Conservation (phyloP, 2,113 vertebrate species). For the Fulica atra region DNA sequence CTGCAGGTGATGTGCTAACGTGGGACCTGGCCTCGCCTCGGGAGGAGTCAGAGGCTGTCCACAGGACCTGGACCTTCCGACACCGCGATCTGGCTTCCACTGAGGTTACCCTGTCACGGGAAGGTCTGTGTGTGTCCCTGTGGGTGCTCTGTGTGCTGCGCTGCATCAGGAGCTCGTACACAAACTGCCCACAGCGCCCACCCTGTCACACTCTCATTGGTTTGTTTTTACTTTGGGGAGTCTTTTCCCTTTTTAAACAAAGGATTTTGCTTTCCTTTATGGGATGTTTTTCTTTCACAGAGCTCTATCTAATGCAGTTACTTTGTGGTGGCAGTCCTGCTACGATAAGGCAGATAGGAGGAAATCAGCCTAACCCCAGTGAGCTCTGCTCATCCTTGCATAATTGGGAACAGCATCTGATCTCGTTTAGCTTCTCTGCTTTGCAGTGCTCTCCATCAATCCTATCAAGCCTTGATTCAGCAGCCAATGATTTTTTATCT, state of each 20-base stretch:
- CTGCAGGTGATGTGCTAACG: not conserved
- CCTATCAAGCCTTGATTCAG: slow-evolving; percentile 14
- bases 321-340: not conserved
- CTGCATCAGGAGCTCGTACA: not conserved
- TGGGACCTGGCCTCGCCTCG: not conserved
- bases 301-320: not conserved
- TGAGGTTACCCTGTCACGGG: not conserved
- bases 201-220: not conserved
- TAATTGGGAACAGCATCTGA: not conserved
- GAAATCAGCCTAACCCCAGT: not conserved
- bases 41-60: not conserved
- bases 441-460: not conserved
- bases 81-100: not conserved
- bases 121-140: not conserved
- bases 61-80: not conserved
- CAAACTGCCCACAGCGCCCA: not conserved
- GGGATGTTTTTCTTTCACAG: not conserved
- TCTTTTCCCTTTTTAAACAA: not conserved
- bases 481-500: slow-evolving; percentile 3
- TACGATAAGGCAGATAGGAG: not conserved
- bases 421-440: not conserved
- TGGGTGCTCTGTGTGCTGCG: not conserved
- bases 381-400: not conserved
- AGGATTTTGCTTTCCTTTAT: not conserved
- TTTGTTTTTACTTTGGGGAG: not conserved